These are phyloP conservation scores for Coronaproctus castanopsis DNA, from an alignment of 2,888 invertebrate species.

Conservation along the genomic window DNA sequence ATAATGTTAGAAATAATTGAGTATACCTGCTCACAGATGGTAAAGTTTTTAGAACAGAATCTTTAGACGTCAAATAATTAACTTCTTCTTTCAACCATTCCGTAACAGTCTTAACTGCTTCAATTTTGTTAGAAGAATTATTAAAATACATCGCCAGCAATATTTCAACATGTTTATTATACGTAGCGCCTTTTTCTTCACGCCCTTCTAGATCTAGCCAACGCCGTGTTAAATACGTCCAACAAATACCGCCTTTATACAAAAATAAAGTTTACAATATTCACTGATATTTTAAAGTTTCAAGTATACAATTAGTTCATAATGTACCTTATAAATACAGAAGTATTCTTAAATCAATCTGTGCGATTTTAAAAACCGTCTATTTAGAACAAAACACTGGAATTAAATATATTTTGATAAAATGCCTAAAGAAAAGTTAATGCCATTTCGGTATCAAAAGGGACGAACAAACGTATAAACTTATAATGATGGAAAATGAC, in stretches of 20 bases:
- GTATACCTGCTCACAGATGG: slow-evolving; percentile 24
- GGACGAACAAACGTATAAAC: no score
- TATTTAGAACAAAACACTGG: no score
- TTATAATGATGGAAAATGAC: no score
- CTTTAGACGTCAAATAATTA: slow-evolving; percentile 25
- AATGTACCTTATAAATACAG: neutral
- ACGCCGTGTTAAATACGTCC: slow-evolving; percentile 37
- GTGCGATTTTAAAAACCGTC: neutral
- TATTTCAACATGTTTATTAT: slow-evolving; percentile 40
- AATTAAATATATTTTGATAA: no score
- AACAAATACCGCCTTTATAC: slow-evolving; percentile 29
- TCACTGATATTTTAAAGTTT: no score
- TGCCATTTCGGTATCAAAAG: no score
- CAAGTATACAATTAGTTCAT: neutral
- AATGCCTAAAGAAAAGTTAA: no score
- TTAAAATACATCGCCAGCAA: slow-evolving; percentile 42
- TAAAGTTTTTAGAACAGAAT: slow-evolving; percentile 21
- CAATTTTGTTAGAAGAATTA: slow-evolving; percentile 29
- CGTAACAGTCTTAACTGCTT: slow-evolving; percentile 22
- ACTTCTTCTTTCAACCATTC: slow-evolving; percentile 26
- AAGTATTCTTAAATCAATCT: neutral
- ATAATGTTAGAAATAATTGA: no score
- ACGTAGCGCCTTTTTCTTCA: slow-evolving; percentile 40
- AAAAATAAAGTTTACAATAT: no score
- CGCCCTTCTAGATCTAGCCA: slow-evolving; percentile 46